These are phyloP conservation scores for Neodiprion fabricii DNA, from an alignment of 1,140 invertebrate genomes.

Conservation along the genomic window DNA sequence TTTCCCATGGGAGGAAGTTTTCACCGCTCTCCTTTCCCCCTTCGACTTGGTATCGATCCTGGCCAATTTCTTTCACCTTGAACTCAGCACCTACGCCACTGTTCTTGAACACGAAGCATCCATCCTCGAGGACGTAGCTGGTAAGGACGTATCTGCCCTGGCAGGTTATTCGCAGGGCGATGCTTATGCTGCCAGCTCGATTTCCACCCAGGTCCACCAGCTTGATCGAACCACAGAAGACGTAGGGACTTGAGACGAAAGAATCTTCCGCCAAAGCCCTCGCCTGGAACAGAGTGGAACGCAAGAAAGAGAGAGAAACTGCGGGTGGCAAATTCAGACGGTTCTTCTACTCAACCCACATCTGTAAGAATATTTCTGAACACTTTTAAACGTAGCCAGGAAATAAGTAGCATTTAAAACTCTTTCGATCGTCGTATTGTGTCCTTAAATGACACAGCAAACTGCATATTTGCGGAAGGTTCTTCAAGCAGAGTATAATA, in stretches of 20 bases:
- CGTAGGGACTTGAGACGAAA: constrained; percentile 10
- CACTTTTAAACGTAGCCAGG: too few relatives aligned
- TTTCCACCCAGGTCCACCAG: constrained; percentile 28
- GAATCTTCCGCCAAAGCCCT: too few relatives aligned
- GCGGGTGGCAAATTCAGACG: too few relatives aligned
- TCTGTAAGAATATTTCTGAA: too few relatives aligned
- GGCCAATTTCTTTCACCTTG: background rate
- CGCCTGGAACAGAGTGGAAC: constrained; percentile 1
- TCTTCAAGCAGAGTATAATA: too few relatives aligned
- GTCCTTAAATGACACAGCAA: too few relatives aligned
- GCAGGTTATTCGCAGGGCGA: constrained; percentile 19
- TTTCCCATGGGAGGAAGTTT: constrained; percentile 8
- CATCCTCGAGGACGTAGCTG: constrained; percentile 7
- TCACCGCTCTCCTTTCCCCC: background rate
- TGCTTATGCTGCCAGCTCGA: constrained; percentile 22
- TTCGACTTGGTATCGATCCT: too few relatives aligned
- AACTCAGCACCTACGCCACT: constrained; percentile 14
- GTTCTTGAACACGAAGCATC: constrained; percentile 17
- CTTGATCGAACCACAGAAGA: constrained; percentile 27
- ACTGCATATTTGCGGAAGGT: too few relatives aligned
- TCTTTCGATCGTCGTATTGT: background rate
- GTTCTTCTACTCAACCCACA: too few relatives aligned
- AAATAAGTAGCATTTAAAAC: background rate
- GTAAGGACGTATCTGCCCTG: constrained; percentile 27
- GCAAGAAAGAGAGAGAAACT: too few relatives aligned